phyloP scores from a whole-genome alignment of 1,140 invertebrate species.

The Diorhabda sublineata region DNA sequence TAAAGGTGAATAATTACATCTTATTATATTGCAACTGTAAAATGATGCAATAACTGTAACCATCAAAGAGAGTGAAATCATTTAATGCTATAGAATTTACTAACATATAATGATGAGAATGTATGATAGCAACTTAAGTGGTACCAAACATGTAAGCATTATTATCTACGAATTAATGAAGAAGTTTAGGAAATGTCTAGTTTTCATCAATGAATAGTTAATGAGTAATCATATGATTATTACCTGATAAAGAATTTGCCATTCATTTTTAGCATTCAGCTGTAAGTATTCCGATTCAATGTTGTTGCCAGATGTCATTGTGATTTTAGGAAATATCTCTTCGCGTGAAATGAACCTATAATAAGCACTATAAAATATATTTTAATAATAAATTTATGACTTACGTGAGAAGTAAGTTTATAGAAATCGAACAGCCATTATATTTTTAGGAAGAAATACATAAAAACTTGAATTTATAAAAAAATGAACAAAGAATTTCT shows the following conservation, averaged over 20 bases:
- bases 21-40: no score
- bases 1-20: no score
- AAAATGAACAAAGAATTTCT: constrained; percentile 1
- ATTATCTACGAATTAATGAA: no score
- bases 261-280: constrained; percentile 59
- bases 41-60: no score
- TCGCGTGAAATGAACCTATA: neutral
- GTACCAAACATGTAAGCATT: no score
- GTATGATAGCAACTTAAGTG: no score
- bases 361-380: neutral
- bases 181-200: no score
- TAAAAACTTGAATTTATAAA: neutral
- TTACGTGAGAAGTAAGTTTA: neutral
- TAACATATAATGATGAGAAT: no score
- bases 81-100: no score
- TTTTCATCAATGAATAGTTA: neutral
- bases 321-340: constrained; percentile 1
- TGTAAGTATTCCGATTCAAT: constrained; percentile 66
- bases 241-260: constrained; percentile 66
- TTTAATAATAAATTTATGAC: neutral
- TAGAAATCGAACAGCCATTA: neutral
- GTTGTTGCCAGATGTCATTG: constrained; percentile 44
- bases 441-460: neutral
- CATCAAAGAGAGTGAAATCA: no score
- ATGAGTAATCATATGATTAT: constrained; percentile 9